These are phyloP conservation scores for Synanthedon myopaeformis DNA, from an alignment of 2,888 invertebrate species.

Conservation along the genomic window DNA sequence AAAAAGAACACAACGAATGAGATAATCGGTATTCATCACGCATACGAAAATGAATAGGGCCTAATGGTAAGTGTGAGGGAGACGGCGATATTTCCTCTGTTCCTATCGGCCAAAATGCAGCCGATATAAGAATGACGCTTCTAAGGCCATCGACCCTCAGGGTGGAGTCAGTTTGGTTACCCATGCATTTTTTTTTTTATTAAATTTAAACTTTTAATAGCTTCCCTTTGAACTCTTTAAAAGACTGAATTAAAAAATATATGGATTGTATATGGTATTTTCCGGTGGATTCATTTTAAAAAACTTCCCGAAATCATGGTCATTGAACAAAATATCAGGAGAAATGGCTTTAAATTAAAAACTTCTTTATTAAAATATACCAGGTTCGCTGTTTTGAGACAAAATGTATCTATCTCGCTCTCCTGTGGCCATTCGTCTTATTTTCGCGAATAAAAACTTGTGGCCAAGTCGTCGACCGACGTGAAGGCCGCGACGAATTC, in stretches of 20 bases:
- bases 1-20: slow-evolving; percentile 48
- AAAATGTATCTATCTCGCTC: not conserved
- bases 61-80: slow-evolving; percentile 30
- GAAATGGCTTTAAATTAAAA: too few relatives aligned
- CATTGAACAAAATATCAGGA: too few relatives aligned
- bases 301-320: too few relatives aligned
- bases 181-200: not conserved
- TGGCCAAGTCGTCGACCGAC: slow-evolving; percentile 47
- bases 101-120: slow-evolving; percentile 61
- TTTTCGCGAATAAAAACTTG: slow-evolving; percentile 36
- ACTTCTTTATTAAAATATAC: too few relatives aligned
- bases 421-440: slow-evolving; percentile 20
- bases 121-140: slow-evolving; percentile 68
- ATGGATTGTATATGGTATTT: too few relatives aligned
- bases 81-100: slow-evolving; percentile 41
- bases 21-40: slow-evolving; percentile 64
- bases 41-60: slow-evolving; percentile 52
- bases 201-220: not conserved
- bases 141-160: slow-evolving; percentile 55
- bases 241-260: too few relatives aligned
- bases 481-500: slow-evolving; percentile 61
- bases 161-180: slow-evolving; percentile 25
- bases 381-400: not conserved
- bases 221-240: not conserved
- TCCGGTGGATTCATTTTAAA: too few relatives aligned